Conservation (phyloP, 2,797 vertebrate species). For the Lepilemur septentrionalis region DNA sequence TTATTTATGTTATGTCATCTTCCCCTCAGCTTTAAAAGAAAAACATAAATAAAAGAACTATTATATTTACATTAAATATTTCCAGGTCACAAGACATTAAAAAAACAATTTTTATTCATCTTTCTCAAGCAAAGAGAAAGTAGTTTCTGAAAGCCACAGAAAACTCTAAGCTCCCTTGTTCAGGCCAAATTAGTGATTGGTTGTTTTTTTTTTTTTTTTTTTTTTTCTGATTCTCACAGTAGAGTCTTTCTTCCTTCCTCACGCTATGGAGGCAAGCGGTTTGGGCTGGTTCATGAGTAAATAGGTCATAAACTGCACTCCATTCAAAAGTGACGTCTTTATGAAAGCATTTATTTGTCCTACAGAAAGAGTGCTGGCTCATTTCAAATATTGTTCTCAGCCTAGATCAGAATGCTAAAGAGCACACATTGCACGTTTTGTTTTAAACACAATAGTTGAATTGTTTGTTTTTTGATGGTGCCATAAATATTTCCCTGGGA, state of each 20-base stretch:
- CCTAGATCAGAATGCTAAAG: conserved; percentile 66
- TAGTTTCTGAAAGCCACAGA: conserved; percentile 59
- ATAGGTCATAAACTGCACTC: conserved; percentile 72
- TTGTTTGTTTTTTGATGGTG: conserved; percentile 51
- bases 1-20: conserved; percentile 34
- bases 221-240: conserved; percentile 62
- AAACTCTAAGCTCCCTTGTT: conserved; percentile 63
- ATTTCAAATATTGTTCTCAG: conserved; percentile 72
- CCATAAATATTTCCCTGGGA: conserved; percentile 54
- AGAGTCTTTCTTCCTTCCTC: conserved; percentile 69
- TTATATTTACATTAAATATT: conserved; percentile 74
- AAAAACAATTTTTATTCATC: conserved; percentile 58
- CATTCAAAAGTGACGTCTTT: conserved; percentile 68
- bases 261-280: conserved; percentile 53
- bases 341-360: conserved; percentile 75
- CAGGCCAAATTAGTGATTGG: conserved; percentile 65
- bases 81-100: conserved; percentile 66
- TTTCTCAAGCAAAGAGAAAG: conserved; percentile 56
- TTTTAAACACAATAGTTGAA: conserved; percentile 59
- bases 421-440: conserved; percentile 62
- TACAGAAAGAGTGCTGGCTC: conserved; percentile 57
- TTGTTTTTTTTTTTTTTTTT: conserved; percentile 13
- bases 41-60: conserved; percentile 58
- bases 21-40: conserved; percentile 41
- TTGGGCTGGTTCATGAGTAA: conserved; percentile 67